phyloP scores from a whole-genome alignment of 2,113 vertebrate genomes.

The Arizona elegans region DNA sequence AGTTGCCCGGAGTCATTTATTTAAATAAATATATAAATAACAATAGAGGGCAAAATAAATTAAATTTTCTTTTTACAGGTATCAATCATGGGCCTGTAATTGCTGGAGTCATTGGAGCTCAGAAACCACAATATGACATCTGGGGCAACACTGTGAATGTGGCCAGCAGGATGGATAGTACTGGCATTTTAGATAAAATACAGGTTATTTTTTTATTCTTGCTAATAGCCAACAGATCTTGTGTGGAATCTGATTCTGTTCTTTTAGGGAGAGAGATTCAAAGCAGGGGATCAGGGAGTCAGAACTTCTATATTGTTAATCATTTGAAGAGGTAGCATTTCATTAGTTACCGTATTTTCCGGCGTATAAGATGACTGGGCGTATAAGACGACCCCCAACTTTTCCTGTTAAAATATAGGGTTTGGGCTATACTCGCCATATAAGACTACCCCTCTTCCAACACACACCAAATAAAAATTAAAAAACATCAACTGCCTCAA shows the following conservation, averaged over 20 bases:
- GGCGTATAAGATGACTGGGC: too few species aligned
- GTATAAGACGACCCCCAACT: too few species aligned
- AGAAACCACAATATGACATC: conserved; percentile 98
- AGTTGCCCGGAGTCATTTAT: not conserved
- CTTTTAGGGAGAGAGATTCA: not conserved
- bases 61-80: conserved; percentile 66
- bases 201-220: conserved; percentile 73
- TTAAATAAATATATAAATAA: not conserved
- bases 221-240: not conserved
- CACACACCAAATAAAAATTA: too few species aligned
- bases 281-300: not conserved
- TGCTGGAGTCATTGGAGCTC: conserved; percentile 95
- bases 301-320: not conserved
- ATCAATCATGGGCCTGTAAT: conserved; percentile 97
- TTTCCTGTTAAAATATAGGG: too few species aligned
- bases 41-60: not conserved
- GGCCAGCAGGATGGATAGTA: conserved; percentile 97
- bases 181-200: conserved; percentile 94
- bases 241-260: not conserved
- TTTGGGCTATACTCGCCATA: too few species aligned
- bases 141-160: conserved; percentile 99
- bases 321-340: not conserved
- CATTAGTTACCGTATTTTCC: too few species aligned
- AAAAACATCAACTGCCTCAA: too few species aligned
- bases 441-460: too few species aligned